Evolutionary conservation across 1,140 invertebrate genomes (phyloP), one percentile per base, ranked within the genome.

Genomic region (Oryctes rhinoceros): DNA sequence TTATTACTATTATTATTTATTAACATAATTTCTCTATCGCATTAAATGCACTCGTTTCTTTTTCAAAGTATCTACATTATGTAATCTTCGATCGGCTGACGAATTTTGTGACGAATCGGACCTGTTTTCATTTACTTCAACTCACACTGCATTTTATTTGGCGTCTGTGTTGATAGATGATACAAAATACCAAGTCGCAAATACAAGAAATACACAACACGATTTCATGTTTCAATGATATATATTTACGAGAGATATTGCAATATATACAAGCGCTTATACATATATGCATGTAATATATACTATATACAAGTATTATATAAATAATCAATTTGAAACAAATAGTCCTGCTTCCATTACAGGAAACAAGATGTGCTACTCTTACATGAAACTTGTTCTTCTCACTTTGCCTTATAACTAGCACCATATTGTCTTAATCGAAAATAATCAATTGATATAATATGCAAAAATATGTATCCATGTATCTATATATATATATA

Each of bases 391-490:
- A 30, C 18, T 35, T 37, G 20, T 71, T 71, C 18, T 59, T 59
- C 53, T 80, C 71, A 80, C 47, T 76, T 76, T 48, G 44, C 48
- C 79, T 80, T 80, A 76, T 59, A 39, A 53, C 79, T 80, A 80
- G 79, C 79, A 80, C 79, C 79, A 47, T 80, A 80, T 80, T 80
- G 79, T 80, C 79, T 80, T 80, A 80, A 76, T 76, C 11, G 65
- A 76, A 76, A 47, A 76, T 47, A 47, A 76, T 47, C 47, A 76
- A 76, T 76, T 39, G n/a, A 47, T 59, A 24, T 76, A 75, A 80
- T 71, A 74, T 79, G 78, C 67, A 80, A 80, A 80, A 80, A 80
- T 80, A 80, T 80, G 35, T 80, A 78, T 62, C 53, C 37, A 48
- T 80, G 13, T 24, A 24, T 20, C 24, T 24, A 24, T 37, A 71